phyloP scores from a whole-genome alignment of 37 sponge, comb jelly and placozoan genomes.

The Bolinopsis microptera region DNA sequence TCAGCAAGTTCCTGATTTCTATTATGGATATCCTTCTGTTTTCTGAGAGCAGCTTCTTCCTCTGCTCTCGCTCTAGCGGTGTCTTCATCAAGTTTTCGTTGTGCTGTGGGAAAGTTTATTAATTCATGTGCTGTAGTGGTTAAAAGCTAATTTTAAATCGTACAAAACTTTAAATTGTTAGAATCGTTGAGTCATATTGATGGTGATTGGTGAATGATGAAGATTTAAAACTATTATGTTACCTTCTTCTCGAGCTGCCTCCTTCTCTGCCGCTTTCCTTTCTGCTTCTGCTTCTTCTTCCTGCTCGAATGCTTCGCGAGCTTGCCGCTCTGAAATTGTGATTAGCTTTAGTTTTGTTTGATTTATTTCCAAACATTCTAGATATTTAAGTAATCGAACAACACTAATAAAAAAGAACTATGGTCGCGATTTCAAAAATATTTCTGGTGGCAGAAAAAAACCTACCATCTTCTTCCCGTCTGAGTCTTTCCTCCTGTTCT shows the following conservation, averaged over 20 bases:
- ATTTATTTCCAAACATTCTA: too few species aligned
- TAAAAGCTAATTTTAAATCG: too few species aligned
- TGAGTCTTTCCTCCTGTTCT: background rate
- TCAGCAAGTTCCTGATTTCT: conserved; percentile 55
- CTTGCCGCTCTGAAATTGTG: conserved; percentile 29
- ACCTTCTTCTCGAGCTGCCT: conserved; percentile 61
- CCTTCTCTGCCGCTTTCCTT: conserved; percentile 59
- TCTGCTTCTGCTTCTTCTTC: conserved; percentile 48
- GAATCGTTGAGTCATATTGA: too few species aligned
- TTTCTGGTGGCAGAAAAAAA: too few species aligned
- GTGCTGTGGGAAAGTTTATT: background rate
- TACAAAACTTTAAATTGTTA: too few species aligned
- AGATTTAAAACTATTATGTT: background rate
- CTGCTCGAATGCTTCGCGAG: background rate
- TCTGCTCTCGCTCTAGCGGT: background rate
- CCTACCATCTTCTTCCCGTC: conserved; percentile 50
- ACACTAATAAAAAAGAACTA: too few species aligned
- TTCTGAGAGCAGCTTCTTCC: conserved; percentile 45
- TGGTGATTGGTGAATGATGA: background rate
- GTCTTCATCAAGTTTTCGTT: conserved; percentile 34
- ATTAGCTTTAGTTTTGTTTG: background rate
- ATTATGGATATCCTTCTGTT: background rate
- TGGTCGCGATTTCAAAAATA: too few species aligned
- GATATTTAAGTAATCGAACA: too few species aligned
- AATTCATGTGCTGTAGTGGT: too few species aligned